Percentiles rank a stretch among this genome's conserved stretches.
Evolutionary conservation across 1,140 invertebrate genomes (phyloP).

Genomic region (Drosophila tani): DNA sequence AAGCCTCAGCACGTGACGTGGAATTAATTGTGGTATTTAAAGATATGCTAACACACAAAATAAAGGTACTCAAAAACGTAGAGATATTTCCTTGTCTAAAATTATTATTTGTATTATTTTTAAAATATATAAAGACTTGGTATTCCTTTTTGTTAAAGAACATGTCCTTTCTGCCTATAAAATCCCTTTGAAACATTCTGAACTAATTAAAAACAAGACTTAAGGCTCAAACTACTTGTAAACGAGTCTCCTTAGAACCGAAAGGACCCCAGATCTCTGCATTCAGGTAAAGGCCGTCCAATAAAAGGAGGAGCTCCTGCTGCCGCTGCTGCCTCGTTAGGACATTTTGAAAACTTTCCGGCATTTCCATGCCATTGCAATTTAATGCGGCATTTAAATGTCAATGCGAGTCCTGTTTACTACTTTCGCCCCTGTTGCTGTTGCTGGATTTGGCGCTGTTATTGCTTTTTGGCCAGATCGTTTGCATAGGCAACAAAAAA

Average conservation of each 20-base stretch:
- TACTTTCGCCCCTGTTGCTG: conserved; percentile 6
- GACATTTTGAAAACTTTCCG: conserved; percentile 23
- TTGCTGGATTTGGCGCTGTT: conserved; percentile 21
- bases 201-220: not conserved
- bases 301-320: not conserved
- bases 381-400: conserved; percentile 70
- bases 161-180: not conserved
- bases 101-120: too few species aligned
- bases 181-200: not conserved
- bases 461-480: conserved; percentile 46
- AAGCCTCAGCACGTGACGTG: not conserved
- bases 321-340: not conserved
- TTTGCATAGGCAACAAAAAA: conserved; percentile 72
- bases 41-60: too few species aligned
- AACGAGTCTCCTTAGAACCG: not conserved
- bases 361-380: conserved; percentile 28
- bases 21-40: not conserved
- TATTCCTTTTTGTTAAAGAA: too few species aligned
- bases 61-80: too few species aligned
- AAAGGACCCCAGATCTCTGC: too few species aligned
- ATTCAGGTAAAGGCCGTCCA: not conserved
- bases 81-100: too few species aligned
- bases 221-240: not conserved
- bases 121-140: too few species aligned
- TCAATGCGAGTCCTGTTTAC: conserved; percentile 31